phyloP scores from a whole-genome alignment of 2,888 invertebrate genomes.

The Hemistola chrysoprasaria region DNA sequence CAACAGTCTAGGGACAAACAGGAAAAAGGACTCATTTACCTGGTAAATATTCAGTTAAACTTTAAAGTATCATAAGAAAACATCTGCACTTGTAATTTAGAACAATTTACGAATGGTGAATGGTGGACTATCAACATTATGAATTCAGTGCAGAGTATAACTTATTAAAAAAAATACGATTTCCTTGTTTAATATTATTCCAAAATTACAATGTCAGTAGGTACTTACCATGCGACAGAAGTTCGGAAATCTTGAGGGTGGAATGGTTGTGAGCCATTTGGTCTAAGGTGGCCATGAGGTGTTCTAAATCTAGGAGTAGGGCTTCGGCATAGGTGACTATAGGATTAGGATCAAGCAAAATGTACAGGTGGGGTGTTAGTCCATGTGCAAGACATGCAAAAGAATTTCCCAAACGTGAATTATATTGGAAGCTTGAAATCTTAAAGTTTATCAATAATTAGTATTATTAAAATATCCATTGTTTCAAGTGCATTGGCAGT shows the following conservation, averaged over 20 bases:
- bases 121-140: no score
- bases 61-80: no score
- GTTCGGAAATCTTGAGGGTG: conserved; percentile 77
- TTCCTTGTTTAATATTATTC: no score
- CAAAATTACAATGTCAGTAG: no score
- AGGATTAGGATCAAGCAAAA: conserved; percentile 62
- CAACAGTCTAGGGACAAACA: no score
- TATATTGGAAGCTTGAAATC: conserved; percentile 21
- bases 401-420: conserved; percentile 51
- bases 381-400: conserved; percentile 82
- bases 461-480: neutral
- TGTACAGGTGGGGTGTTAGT: conserved; percentile 57
- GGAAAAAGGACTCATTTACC: no score
- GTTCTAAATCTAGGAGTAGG: conserved; percentile 80
- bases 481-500: conserved; percentile 26
- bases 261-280: conserved; percentile 81
- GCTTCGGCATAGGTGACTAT: conserved; percentile 80
- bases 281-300: conserved; percentile 80
- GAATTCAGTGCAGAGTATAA: no score
- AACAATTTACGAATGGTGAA: no score
- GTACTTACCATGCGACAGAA: conserved; percentile 77
- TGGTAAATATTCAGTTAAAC: no score
- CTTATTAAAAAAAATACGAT: no score
- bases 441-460: conserved; percentile 5
- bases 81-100: no score